Evolutionary conservation across 2,888 invertebrate genomes (phyloP).

Genomic region (Cordilura impudica): DNA sequence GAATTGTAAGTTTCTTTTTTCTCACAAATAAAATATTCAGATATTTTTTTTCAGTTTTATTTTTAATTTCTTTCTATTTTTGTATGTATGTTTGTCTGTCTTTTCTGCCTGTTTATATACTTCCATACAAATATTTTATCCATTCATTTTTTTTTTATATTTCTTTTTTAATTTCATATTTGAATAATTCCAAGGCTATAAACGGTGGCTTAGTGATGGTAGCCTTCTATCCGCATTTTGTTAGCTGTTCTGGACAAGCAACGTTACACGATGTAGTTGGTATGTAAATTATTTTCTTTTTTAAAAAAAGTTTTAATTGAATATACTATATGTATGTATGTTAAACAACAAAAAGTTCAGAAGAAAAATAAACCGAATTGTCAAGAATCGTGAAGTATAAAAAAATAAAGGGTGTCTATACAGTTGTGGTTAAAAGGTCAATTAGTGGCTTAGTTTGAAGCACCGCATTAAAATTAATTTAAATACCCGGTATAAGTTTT

Average conservation of each 20-base stretch:
- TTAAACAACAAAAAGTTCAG: background rate
- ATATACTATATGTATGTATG: constrained; percentile 20
- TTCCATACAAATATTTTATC: constrained; percentile 17
- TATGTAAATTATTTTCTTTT: constrained; percentile 72
- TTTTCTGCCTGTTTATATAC: background rate
- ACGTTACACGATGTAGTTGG: constrained; percentile 82
- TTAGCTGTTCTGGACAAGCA: constrained; percentile 81
- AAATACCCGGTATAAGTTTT: too few relatives aligned
- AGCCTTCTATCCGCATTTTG: constrained; percentile 82
- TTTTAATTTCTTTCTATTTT: constrained; percentile 9
- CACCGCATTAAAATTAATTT: too few relatives aligned
- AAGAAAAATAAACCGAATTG: background rate
- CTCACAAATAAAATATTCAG: background rate
- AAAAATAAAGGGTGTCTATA: background rate
- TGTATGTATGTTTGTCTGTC: constrained; percentile 8
- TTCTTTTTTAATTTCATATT: constrained; percentile 48
- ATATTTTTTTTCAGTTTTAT: constrained; percentile 45
- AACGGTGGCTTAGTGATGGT: constrained; percentile 84
- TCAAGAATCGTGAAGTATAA: background rate
- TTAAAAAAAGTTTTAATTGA: constrained; percentile 43
- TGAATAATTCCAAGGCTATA: constrained; percentile 78
- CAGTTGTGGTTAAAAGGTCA: background rate
- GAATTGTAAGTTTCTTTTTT: constrained; percentile 80
- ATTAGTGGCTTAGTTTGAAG: background rate
- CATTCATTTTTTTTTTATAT: background rate